Percentiles rank a stretch among this genome's conserved stretches.
phyloP scores from a whole-genome alignment of 2,888 invertebrate species.

The Diarsia dahlii region DNA sequence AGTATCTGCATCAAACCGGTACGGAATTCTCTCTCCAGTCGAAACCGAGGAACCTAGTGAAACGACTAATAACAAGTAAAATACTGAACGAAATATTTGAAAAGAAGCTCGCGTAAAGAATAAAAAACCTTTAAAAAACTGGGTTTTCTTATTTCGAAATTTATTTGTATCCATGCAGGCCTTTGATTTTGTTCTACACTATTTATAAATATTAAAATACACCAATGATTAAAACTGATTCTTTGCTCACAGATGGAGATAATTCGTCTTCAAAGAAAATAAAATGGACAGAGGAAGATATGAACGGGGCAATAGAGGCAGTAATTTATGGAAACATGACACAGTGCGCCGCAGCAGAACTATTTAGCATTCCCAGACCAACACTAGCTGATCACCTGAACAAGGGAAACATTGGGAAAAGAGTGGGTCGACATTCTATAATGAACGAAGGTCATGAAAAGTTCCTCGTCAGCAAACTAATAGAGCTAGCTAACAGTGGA shows the following conservation, averaged over 20 bases:
- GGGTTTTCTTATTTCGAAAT: slow-evolving; percentile 1
- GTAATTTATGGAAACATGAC: slow-evolving; percentile 12
- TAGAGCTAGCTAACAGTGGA: slow-evolving; percentile 15
- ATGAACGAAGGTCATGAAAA: slow-evolving; percentile 37
- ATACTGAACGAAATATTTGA: slow-evolving; percentile 9
- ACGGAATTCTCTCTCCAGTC: no score
- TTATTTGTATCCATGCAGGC: not conserved
- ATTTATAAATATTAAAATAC: not conserved
- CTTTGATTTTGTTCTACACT: slow-evolving; percentile 2
- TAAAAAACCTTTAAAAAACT: not conserved
- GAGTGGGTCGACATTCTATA: slow-evolving; percentile 27
- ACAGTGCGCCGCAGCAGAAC: slow-evolving; percentile 19
- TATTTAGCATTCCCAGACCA: slow-evolving; percentile 34
- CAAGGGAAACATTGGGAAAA: slow-evolving; percentile 18
- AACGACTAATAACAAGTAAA: slow-evolving; percentile 6
- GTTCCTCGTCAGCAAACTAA: slow-evolving; percentile 16
- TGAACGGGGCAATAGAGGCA: slow-evolving; percentile 23
- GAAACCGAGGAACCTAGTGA: not conserved
- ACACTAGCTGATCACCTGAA: slow-evolving; percentile 28
- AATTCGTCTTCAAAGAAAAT: slow-evolving; percentile 8
- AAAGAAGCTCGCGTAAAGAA: not conserved
- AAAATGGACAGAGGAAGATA: slow-evolving; percentile 31
- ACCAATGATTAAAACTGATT: no score
- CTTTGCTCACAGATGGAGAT: slow-evolving; percentile 2
- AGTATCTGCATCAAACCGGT: no score